These are phyloP conservation scores for Cyaniris semiargus DNA, from an alignment of 2,888 invertebrate genomes.

Conservation along the genomic window DNA sequence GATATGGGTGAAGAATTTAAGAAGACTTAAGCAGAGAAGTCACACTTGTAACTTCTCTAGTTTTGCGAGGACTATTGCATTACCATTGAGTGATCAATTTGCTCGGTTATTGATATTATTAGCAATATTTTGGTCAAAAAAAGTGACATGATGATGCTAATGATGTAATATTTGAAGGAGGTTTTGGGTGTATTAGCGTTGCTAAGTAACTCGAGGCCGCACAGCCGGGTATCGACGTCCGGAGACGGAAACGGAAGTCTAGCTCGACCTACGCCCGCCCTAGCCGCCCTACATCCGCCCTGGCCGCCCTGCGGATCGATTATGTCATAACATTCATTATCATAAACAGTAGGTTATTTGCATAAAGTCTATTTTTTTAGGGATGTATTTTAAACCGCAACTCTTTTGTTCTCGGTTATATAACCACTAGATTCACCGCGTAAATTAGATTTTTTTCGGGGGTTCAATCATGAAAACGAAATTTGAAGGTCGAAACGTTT, in stretches of 20 bases:
- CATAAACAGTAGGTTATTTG: background rate
- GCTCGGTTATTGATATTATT: background rate
- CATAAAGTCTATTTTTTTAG: background rate
- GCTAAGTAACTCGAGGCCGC: slow-evolving; percentile 7
- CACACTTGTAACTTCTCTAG: too few relatives aligned
- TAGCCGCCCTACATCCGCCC: slow-evolving; percentile 31
- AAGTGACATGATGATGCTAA: background rate
- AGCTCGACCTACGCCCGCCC: slow-evolving; percentile 40
- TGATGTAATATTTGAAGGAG: background rate
- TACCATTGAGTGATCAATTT: too few relatives aligned
- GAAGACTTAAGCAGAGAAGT: too few relatives aligned
- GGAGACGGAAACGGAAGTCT: slow-evolving; percentile 42
- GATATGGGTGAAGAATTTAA: too few relatives aligned
- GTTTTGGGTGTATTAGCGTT: background rate
- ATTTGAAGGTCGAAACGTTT: background rate
- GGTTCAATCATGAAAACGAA: background rate
- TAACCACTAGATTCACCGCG: background rate
- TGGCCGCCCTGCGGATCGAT: slow-evolving; percentile 39
- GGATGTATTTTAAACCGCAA: background rate
- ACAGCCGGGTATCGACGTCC: slow-evolving; percentile 29
- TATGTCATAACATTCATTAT: slow-evolving; percentile 3
- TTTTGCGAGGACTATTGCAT: too few relatives aligned
- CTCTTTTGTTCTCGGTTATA: background rate
- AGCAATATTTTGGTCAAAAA: background rate
- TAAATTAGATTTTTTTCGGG: too few relatives aligned